A percentile compares a stretch with the other conserved stretches of the same genome.
Evolutionary conservation across 2,113 vertebrate genomes (phyloP).

Genomic region (Lathamus discolor): DNA sequence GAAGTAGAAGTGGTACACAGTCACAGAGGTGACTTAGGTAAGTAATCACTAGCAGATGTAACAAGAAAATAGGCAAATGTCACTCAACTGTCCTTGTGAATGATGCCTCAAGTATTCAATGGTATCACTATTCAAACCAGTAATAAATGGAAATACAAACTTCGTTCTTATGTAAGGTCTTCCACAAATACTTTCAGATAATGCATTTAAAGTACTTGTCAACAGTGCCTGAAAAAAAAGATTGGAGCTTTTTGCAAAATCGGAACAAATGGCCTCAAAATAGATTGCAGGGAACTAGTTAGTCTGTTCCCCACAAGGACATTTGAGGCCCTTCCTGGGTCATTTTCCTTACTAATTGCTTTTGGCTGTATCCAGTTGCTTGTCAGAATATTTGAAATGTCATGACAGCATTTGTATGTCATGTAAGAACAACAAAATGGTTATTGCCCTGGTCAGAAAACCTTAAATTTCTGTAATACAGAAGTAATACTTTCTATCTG

Average conservation of each 20-base stretch:
- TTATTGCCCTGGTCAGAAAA: not conserved
- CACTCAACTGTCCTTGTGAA: not conserved
- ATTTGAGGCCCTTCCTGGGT: not conserved
- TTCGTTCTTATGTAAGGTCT: not conserved
- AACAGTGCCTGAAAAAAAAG: not conserved
- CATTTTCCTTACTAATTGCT: not conserved
- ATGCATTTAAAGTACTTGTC: not conserved
- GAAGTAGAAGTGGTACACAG: too few species aligned
- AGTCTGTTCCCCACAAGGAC: not conserved
- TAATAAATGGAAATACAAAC: not conserved
- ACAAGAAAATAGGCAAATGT: not conserved
- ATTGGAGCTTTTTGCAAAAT: not conserved
- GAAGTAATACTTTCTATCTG: not conserved
- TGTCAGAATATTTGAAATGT: not conserved
- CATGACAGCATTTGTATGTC: accelerated
- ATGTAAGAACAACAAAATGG: not conserved
- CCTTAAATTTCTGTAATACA: not conserved
- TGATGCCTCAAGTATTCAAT: not conserved
- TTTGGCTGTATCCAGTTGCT: not conserved
- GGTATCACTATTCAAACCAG: not conserved
- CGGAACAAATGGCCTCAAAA: not conserved
- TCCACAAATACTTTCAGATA: not conserved
- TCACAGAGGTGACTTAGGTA: not conserved
- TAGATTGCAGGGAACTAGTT: not conserved
- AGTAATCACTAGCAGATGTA: not conserved